Conservation (phyloP, 2,888 invertebrate species). For the Maniola hyperantus region DNA sequence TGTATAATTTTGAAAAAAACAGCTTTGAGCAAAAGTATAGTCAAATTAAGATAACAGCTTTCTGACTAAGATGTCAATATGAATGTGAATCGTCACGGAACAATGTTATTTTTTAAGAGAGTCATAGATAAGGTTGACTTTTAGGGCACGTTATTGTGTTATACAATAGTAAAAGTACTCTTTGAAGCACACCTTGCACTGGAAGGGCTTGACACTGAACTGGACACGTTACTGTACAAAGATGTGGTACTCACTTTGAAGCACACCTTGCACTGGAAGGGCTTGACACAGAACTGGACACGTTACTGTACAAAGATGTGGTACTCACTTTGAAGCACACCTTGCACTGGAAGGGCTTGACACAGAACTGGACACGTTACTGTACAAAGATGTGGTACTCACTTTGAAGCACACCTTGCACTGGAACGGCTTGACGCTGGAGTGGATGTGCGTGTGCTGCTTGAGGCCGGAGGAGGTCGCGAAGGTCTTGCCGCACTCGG, state of each 20-base stretch:
- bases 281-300: slow-evolving; percentile 99
- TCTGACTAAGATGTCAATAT: too few species aligned
- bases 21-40: too few species aligned
- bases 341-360: slow-evolving; percentile 98
- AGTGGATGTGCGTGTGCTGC: slow-evolving; percentile 99
- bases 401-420: slow-evolving; percentile 98
- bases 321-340: slow-evolving; percentile 93
- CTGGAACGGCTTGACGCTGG: slow-evolving; percentile 98
- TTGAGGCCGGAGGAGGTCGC: slow-evolving; percentile 98
- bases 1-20: too few species aligned
- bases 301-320: too few species aligned
- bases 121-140: too few species aligned
- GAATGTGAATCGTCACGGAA: too few species aligned
- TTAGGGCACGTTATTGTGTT: too few species aligned
- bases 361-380: slow-evolving; percentile 96
- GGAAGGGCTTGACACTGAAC: slow-evolving; percentile 98
- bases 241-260: slow-evolving; percentile 86
- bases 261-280: slow-evolving; percentile 98
- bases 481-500: slow-evolving; percentile 99
- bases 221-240: too few species aligned
- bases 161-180: slow-evolving; percentile 58
- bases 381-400: slow-evolving; percentile 43
- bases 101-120: too few species aligned
- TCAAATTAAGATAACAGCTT: too few species aligned
- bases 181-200: slow-evolving; percentile 98